phyloP scores from a whole-genome alignment of 2,797 vertebrate genomes.

The Gouania willdenowi region DNA sequence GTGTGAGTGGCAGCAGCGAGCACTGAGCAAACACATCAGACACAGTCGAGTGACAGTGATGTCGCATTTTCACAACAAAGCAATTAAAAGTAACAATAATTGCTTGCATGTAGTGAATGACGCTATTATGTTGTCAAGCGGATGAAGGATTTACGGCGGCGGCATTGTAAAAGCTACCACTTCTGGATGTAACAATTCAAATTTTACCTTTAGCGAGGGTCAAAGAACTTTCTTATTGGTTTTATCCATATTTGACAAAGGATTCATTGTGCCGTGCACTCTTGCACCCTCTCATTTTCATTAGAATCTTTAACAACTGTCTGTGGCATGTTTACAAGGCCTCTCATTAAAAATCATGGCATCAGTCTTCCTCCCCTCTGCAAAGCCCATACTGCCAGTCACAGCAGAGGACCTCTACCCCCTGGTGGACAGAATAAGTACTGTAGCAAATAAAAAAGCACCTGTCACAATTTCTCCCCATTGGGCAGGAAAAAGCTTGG shows the following conservation, averaged over 20 bases:
- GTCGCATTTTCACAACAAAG: constrained; percentile 41
- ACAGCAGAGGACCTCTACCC: constrained; percentile 60
- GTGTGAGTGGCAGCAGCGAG: constrained; percentile 41
- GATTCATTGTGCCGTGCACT: constrained; percentile 32
- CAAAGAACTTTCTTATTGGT: constrained; percentile 5
- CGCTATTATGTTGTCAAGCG: constrained; percentile 50
- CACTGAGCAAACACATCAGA: constrained; percentile 12
- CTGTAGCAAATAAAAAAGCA: not conserved
- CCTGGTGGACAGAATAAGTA: constrained; percentile 51
- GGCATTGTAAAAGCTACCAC: constrained; percentile 31
- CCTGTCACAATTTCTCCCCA: constrained; percentile 6
- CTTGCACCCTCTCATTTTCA: constrained; percentile 27
- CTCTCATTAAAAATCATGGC: constrained; percentile 49
- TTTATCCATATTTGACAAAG: constrained; percentile 33
- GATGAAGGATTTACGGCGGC: constrained; percentile 47
- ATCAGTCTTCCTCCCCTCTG: constrained; percentile 18
- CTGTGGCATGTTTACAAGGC: constrained; percentile 60
- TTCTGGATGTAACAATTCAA: constrained; percentile 10
- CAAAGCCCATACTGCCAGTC: constrained; percentile 1
- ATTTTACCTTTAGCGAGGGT: constrained; percentile 12
- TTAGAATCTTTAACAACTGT: constrained; percentile 57
- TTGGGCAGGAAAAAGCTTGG: constrained; percentile 2
- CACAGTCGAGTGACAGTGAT: constrained; percentile 42
- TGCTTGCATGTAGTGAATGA: constrained; percentile 31
- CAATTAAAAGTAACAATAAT: constrained; percentile 66